Conservation (phyloP, 2,113 vertebrate genomes). For the Potamarius usumacintae region DNA sequence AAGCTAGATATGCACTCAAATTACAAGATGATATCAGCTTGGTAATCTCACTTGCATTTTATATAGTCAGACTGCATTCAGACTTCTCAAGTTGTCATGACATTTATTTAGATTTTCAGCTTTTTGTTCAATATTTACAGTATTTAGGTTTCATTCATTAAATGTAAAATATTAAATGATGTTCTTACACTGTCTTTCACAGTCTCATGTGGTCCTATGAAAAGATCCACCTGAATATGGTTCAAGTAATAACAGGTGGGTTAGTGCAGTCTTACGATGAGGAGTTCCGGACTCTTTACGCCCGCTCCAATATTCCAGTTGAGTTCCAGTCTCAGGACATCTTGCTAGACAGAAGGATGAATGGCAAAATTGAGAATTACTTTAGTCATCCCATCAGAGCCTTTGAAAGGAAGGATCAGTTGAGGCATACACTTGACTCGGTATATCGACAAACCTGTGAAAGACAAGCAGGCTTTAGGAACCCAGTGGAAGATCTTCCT, state of each 20-base stretch:
- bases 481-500: constrained; percentile 66
- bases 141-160: not conserved
- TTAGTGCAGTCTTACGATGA: constrained; percentile 93
- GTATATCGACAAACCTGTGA: constrained; percentile 78
- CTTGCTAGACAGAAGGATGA: constrained; percentile 69
- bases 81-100: not conserved
- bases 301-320: constrained; percentile 81
- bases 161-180: not conserved
- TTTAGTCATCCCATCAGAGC: constrained; percentile 73
- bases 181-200: constrained; percentile 42
- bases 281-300: constrained; percentile 92
- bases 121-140: not conserved
- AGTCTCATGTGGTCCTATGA: constrained; percentile 97
- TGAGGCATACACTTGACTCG: constrained; percentile 79
- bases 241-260: constrained; percentile 91
- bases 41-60: not conserved
- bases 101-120: not conserved
- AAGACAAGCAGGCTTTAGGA: constrained; percentile 62
- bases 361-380: constrained; percentile 72
- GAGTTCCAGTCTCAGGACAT: constrained; percentile 69
- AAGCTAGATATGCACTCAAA: not conserved
- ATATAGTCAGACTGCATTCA: not conserved
- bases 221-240: constrained; percentile 95
- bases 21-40: not conserved
- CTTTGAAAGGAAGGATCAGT: constrained; percentile 76